Conservation (phyloP, 2,797 vertebrate genomes). For the Chloroceryle inda region DNA sequence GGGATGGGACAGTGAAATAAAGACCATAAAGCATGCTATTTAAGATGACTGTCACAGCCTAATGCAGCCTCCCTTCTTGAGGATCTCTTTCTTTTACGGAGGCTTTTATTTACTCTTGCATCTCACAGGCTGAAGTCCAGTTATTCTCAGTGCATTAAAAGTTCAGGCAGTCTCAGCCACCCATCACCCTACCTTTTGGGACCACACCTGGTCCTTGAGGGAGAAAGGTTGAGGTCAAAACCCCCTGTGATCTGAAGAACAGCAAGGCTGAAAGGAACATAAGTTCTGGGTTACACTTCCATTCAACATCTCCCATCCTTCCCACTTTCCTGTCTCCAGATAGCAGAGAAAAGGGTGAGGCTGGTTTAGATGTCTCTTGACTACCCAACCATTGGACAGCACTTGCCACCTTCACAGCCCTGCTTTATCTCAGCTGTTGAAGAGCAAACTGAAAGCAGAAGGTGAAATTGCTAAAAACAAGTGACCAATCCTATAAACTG, state of each 20-base stretch:
- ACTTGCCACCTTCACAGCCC: background rate
- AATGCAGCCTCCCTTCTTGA: background rate
- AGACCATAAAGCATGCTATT: background rate
- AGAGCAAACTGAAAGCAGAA: background rate
- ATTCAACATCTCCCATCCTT: background rate
- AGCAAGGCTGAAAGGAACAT: background rate
- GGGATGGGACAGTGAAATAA: background rate
- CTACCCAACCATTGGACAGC: background rate
- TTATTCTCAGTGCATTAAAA: background rate
- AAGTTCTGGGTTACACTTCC: background rate
- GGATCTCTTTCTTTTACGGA: background rate
- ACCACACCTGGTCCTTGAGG: background rate
- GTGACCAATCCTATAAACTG: background rate
- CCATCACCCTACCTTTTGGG: background rate
- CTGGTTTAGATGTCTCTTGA: background rate
- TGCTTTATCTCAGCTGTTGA: background rate
- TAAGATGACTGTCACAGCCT: background rate
- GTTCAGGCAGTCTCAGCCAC: background rate
- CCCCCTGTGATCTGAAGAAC: background rate
- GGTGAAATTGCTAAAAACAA: slow-evolving; percentile 11
- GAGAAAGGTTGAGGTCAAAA: background rate
- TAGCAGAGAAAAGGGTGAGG: background rate
- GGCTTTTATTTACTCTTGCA: background rate
- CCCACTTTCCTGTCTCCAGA: background rate
- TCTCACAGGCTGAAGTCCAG: background rate